Evolutionary conservation across 2,113 vertebrate genomes (phyloP).

Genomic region (Psammodynastes pulverulentus): DNA sequence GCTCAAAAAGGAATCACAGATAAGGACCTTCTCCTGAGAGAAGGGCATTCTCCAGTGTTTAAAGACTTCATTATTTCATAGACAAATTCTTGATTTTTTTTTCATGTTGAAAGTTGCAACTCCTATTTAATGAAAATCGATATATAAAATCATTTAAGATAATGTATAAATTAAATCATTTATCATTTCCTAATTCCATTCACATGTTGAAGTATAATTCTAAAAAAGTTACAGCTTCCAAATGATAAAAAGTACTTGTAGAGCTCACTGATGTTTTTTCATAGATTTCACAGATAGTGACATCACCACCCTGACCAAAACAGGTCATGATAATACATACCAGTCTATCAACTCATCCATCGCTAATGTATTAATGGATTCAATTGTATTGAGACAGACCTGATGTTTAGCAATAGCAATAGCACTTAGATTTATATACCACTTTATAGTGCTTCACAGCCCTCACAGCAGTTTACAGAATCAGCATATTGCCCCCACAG

Average conservation of each 20-base stretch:
- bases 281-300: not conserved
- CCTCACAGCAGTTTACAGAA: too few relatives aligned
- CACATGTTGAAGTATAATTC: not conserved
- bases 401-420: too few relatives aligned
- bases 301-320: not conserved
- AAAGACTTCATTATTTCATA: not conserved
- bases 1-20: not conserved
- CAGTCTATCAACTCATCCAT: not conserved
- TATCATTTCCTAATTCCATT: not conserved
- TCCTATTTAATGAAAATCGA: not conserved
- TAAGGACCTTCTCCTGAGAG: not conserved
- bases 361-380: not conserved
- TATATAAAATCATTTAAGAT: not conserved
- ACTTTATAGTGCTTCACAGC: too few relatives aligned
- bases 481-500: too few relatives aligned
- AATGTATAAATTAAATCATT: not conserved
- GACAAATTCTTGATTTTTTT: not conserved
- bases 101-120: not conserved
- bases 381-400: not conserved
- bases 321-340: not conserved
- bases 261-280: not conserved
- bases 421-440: too few relatives aligned
- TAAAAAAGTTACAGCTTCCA: not conserved
- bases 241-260: not conserved
- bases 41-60: not conserved